Conservation (phyloP, 2,888 invertebrate species). For the Selenia dentaria region DNA sequence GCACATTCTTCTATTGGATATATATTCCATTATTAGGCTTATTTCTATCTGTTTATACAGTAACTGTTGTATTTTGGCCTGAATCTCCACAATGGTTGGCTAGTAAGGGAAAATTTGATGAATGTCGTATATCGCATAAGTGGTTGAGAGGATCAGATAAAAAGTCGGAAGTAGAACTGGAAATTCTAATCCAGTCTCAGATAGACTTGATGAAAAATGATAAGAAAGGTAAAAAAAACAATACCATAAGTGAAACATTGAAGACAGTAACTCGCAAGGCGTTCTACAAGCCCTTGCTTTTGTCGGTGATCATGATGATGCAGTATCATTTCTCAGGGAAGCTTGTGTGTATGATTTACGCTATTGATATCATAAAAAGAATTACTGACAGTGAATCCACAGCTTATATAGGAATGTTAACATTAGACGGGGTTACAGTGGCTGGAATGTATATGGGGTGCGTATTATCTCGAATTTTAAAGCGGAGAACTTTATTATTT, state of each 20-base stretch:
- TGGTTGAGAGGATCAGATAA: conserved; percentile 37
- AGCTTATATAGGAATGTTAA: conserved; percentile 46
- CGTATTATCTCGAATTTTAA: conserved; percentile 36
- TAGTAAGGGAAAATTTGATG: conserved; percentile 36
- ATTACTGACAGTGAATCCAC: conserved; percentile 39
- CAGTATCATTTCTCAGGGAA: conserved; percentile 48
- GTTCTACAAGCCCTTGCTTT: conserved; percentile 41
- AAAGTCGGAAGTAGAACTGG: conserved; percentile 36
- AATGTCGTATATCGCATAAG: conserved; percentile 33
- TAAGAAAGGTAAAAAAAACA: not conserved
- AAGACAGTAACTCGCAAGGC: conserved; percentile 19
- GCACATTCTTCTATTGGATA: conserved; percentile 44
- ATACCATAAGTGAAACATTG: not conserved
- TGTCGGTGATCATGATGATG: conserved; percentile 33
- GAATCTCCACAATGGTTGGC: conserved; percentile 47
- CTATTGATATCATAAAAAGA: conserved; percentile 45
- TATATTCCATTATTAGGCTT: conserved; percentile 38
- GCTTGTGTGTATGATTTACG: conserved; percentile 40
- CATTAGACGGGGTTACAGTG: conserved; percentile 45
- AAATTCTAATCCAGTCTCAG: conserved; percentile 35
- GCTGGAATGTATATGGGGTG: conserved; percentile 46
- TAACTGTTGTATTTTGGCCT: conserved; percentile 34
- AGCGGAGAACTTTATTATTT: conserved; percentile 39
- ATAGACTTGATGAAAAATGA: conserved; percentile 4
- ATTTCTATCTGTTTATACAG: conserved; percentile 23